phyloP scores from a whole-genome alignment of 2,113 vertebrate species.

The Muntiacus muntjak region DNA sequence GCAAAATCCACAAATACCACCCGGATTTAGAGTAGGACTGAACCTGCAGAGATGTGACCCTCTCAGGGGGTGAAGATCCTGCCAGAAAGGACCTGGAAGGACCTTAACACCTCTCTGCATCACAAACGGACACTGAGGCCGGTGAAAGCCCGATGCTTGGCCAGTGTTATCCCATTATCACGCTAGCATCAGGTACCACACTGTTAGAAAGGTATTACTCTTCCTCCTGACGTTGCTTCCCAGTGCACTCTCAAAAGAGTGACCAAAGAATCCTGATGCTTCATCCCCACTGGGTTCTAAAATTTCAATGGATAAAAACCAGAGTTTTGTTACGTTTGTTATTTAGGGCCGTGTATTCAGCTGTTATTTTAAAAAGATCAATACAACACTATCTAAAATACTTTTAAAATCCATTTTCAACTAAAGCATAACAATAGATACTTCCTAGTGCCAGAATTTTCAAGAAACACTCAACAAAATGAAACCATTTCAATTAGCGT shows the following conservation, averaged over 20 bases:
- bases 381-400: neutral
- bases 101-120: neutral
- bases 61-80: neutral
- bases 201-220: neutral
- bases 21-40: neutral
- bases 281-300: neutral
- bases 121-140: neutral
- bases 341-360: neutral
- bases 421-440: neutral
- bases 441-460: neutral
- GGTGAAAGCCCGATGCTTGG: neutral
- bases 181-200: neutral
- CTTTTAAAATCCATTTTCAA: neutral
- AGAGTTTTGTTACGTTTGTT: neutral
- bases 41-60: neutral
- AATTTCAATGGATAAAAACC: neutral
- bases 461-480: slow-evolving; percentile 16
- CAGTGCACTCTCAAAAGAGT: neutral
- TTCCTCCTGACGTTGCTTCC: neutral
- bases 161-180: neutral
- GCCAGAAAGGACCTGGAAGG: neutral
- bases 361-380: neutral
- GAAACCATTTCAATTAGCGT: neutral
- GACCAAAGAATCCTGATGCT: neutral
- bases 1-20: neutral